These are phyloP conservation scores for Eulithis testata DNA, from an alignment of 2,888 invertebrate genomes.

Conservation along the genomic window DNA sequence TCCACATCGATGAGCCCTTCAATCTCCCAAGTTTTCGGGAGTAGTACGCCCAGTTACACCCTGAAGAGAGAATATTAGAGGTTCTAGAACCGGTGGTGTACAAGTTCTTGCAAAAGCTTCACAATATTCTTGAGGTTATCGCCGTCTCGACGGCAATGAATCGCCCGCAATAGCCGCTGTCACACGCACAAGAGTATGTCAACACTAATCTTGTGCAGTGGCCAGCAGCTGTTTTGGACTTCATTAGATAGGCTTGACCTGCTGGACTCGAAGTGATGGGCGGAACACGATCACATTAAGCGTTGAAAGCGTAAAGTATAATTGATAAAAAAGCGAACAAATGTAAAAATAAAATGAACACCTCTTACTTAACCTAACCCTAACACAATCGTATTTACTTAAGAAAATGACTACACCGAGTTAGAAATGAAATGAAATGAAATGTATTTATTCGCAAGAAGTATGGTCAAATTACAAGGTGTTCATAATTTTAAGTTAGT, in stretches of 20 bases:
- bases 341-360: not conserved
- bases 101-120: slow-evolving; percentile 13
- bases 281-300: slow-evolving; percentile 29
- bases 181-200: slow-evolving; percentile 98
- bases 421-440: no score
- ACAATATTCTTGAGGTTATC: slow-evolving; percentile 43
- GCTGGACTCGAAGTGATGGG: slow-evolving; percentile 36
- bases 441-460: no score
- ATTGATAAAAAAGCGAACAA: not conserved
- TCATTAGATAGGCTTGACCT: slow-evolving; percentile 70
- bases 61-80: no score
- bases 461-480: no score
- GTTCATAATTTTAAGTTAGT: no score
- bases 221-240: slow-evolving; percentile 98
- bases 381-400: not conserved
- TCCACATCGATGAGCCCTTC: no score
- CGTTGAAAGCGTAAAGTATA: slow-evolving; percentile 12
- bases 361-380: not conserved
- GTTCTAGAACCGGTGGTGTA: no score
- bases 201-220: slow-evolving; percentile 97
- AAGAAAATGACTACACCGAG: not conserved
- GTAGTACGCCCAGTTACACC: no score
- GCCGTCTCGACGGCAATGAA: slow-evolving; percentile 76
- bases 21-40: no score
- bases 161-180: slow-evolving; percentile 98